Evolutionary conservation across 1,140 invertebrate species (phyloP).

Genomic region (Polypedilum pembai): DNA sequence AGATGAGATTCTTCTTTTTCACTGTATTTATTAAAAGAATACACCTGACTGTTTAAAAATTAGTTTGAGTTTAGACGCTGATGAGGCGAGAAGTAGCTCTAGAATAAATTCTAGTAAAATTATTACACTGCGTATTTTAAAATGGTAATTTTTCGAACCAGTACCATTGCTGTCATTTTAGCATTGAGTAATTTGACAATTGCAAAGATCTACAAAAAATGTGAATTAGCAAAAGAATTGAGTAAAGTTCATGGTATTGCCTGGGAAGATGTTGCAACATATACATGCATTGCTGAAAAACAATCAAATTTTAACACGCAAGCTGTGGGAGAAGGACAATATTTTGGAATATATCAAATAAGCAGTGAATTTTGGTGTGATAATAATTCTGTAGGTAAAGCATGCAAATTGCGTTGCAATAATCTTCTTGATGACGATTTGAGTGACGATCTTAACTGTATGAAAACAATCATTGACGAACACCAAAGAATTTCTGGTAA

Average conservation of each 20-base stretch:
- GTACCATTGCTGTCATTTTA: conserved; percentile 29
- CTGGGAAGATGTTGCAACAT: conserved; percentile 50
- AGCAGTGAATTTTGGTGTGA: conserved; percentile 60
- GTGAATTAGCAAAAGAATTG: conserved; percentile 59
- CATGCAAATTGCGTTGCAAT: conserved; percentile 30
- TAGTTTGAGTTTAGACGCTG: neutral
- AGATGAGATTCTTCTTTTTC: neutral
- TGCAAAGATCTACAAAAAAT: conserved; percentile 50
- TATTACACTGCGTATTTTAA: neutral
- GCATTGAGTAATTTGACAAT: conserved; percentile 22
- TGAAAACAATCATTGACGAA: neutral
- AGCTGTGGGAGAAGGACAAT: conserved; percentile 51
- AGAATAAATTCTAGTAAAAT: neutral
- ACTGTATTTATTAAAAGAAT: neutral
- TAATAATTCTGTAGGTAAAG: conserved; percentile 42
- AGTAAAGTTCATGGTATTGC: conserved; percentile 46
- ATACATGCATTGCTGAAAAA: conserved; percentile 60
- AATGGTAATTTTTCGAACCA: conserved; percentile 5
- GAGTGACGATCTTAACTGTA: neutral
- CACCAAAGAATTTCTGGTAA: conserved; percentile 6
- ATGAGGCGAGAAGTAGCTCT: neutral
- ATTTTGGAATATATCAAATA: conserved; percentile 61
- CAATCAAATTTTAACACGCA: conserved; percentile 58
- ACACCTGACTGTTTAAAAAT: conserved; percentile 1
- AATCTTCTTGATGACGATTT: neutral